Conservation (phyloP, 2,797 vertebrate species). For the Oreochromis grahami region DNA sequence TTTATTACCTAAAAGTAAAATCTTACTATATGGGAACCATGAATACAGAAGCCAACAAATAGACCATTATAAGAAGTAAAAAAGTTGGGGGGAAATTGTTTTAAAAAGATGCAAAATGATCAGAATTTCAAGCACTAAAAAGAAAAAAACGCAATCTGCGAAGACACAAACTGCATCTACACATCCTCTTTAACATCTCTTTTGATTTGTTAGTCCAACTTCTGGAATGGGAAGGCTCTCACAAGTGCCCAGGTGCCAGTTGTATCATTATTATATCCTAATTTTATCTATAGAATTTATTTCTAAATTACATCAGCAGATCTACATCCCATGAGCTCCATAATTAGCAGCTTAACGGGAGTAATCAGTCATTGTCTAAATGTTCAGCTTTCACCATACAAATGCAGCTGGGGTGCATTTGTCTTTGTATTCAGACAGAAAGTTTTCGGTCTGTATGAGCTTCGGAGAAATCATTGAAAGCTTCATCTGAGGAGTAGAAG, state of each 20-base stretch:
- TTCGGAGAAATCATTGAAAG: not conserved
- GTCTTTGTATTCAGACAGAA: not conserved
- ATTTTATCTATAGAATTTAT: not conserved
- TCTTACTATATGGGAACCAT: not conserved
- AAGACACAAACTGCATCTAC: not conserved
- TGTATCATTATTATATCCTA: not conserved
- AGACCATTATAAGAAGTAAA: not conserved
- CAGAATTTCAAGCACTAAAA: not conserved
- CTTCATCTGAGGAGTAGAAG: not conserved
- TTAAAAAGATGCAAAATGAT: not conserved
- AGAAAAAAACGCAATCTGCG: not conserved
- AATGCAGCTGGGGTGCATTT: not conserved
- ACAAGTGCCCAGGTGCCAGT: not conserved
- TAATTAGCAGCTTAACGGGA: not conserved
- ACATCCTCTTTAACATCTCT: not conserved
- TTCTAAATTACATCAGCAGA: not conserved
- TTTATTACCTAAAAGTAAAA: not conserved
- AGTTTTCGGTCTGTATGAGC: not conserved
- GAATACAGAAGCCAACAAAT: not conserved
- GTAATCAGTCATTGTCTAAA: not conserved
- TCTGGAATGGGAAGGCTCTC: not conserved
- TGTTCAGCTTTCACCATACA: not conserved
- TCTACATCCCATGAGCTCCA: not conserved
- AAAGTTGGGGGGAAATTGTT: not conserved
- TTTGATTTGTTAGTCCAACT: not conserved